Percentiles rank a stretch among this genome's conserved stretches.
Conservation (phyloP, 2,797 vertebrate species). For the Macropodus opercularis region DNA sequence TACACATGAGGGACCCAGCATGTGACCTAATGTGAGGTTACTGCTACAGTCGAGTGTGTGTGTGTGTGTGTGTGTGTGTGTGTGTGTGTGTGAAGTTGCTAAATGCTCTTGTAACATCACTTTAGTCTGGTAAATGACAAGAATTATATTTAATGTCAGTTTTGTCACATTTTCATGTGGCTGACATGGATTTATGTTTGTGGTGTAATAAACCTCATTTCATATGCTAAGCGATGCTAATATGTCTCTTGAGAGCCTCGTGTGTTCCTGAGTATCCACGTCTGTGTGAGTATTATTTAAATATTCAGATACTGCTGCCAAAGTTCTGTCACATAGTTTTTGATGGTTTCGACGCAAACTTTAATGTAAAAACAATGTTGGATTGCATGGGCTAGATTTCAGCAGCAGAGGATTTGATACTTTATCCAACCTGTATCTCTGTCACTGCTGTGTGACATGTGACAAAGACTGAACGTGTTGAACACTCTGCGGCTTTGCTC, state of each 20-base stretch:
- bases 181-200: slow-evolving; percentile 12
- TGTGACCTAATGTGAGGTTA: not conserved
- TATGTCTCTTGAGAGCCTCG: too few relatives aligned
- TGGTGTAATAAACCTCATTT: slow-evolving; percentile 15
- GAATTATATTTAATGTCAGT: slow-evolving; percentile 4
- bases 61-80: slow-evolving; percentile 3
- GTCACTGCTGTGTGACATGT: slow-evolving; percentile 1
- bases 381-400: too few relatives aligned
- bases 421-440: not conserved
- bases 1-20: not conserved
- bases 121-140: slow-evolving; percentile 1
- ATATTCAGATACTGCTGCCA: too few relatives aligned
- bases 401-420: not conserved
- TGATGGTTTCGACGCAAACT: too few relatives aligned
- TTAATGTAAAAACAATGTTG: too few relatives aligned
- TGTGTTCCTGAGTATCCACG: too few relatives aligned
- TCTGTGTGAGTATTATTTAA: not conserved
- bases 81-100: not conserved
- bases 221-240: slow-evolving; percentile 9
- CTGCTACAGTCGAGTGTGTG: not conserved
- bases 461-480: slow-evolving; percentile 1
- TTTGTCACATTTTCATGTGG: slow-evolving; percentile 7
- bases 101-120: accelerated
- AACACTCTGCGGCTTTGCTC: not conserved
- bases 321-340: too few relatives aligned